Evolutionary conservation across 2,888 invertebrate species (phyloP).

Genomic region (Tipula lateralis): DNA sequence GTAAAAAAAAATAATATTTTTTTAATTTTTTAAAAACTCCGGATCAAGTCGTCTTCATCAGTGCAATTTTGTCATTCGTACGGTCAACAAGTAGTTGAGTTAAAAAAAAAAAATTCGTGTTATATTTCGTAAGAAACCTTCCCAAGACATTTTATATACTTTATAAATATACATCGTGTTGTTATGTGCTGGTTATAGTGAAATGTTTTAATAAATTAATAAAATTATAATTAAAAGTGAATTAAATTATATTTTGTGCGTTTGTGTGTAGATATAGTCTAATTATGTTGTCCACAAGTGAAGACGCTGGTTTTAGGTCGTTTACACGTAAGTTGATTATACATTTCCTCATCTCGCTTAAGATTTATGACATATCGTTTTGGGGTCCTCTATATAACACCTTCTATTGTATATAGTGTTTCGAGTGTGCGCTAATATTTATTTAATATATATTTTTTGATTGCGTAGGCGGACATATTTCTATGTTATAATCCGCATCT

Average conservation of each 20-base stretch:
- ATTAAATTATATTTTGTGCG: not conserved
- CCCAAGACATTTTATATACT: not conserved
- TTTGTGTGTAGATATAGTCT: not conserved
- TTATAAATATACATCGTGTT: not conserved
- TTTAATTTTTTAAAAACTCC: not conserved
- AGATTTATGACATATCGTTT: not conserved
- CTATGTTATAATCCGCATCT: not conserved
- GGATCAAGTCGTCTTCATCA: constrained; percentile 32
- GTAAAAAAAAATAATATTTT: not conserved
- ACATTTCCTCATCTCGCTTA: not conserved
- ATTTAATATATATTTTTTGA: not conserved
- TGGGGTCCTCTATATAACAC: not conserved
- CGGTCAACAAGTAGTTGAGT: constrained; percentile 35
- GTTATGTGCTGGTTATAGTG: not conserved
- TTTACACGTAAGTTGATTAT: constrained; percentile 47
- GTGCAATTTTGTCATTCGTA: constrained; percentile 36
- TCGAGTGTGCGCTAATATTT: not conserved
- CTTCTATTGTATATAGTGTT: no score
- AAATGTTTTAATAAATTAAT: not conserved
- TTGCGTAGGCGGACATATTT: not conserved
- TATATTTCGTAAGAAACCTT: not conserved
- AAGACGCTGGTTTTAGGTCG: constrained; percentile 51
- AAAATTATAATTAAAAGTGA: not conserved
- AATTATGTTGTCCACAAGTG: constrained; percentile 49
- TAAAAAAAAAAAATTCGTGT: not conserved